These are phyloP conservation scores for Sarotherodon lohbergeri DNA, from an alignment of 2,113 vertebrate species.

Conservation along the genomic window DNA sequence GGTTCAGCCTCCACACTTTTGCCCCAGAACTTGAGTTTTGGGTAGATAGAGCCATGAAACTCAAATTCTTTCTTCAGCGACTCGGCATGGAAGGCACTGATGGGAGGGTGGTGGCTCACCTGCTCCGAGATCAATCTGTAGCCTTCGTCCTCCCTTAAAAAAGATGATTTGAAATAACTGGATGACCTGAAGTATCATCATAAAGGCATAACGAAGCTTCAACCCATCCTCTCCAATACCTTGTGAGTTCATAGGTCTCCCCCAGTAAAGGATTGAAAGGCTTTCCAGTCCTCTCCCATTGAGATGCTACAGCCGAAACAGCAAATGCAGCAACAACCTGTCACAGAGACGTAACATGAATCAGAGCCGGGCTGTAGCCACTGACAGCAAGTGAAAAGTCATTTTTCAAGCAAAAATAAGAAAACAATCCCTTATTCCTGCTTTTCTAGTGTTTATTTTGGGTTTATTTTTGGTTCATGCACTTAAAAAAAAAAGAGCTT, in stretches of 20 bases:
- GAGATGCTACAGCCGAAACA: slow-evolving; percentile 93
- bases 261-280: slow-evolving; percentile 95
- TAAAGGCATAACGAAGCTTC: background rate
- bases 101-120: slow-evolving; percentile 94
- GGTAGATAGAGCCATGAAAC: slow-evolving; percentile 96
- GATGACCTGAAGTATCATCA: background rate
- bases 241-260: slow-evolving; percentile 89
- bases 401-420: background rate
- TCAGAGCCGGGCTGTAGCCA: background rate
- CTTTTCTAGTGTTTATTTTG: background rate
- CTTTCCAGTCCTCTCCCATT: slow-evolving; percentile 97
- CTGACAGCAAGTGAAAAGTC: background rate
- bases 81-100: slow-evolving; percentile 92
- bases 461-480: background rate
- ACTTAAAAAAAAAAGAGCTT: background rate
- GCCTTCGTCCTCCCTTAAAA: slow-evolving; percentile 84
- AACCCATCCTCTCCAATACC: slow-evolving; percentile 63
- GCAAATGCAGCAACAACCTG: slow-evolving; percentile 93
- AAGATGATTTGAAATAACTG: background rate
- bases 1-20: slow-evolving; percentile 97
- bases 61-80: slow-evolving; percentile 87
- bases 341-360: background rate
- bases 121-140: slow-evolving; percentile 94
- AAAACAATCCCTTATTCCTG: background rate
- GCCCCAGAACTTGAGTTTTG: slow-evolving; percentile 97